Percentiles rank a stretch among this genome's conserved stretches.
phyloP scores from a whole-genome alignment of 2,113 vertebrate species.

The Stomatorhinus ivindoensis region DNA sequence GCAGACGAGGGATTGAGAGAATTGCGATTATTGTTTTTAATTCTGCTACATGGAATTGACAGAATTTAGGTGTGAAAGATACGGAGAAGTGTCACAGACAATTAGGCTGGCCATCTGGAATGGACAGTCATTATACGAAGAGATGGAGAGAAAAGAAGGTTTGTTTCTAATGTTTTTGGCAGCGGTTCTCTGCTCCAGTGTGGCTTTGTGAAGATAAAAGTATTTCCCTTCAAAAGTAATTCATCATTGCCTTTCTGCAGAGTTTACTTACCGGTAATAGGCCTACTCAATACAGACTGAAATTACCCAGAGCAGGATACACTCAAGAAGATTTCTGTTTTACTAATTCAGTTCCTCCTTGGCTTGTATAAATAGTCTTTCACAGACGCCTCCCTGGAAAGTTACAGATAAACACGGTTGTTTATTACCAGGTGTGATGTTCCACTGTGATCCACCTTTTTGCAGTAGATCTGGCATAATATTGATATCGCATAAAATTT shows the following conservation, averaged over 20 bases:
- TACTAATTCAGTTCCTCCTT: background rate
- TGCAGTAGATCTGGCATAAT: background rate
- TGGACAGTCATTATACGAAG: background rate
- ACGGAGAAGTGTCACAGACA: background rate
- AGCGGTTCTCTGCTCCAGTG: background rate
- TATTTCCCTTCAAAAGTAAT: background rate
- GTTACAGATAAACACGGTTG: background rate
- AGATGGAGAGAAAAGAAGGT: background rate
- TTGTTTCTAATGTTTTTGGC: background rate
- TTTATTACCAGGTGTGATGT: background rate
- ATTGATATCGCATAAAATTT: background rate
- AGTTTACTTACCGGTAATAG: background rate
- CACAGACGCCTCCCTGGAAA: background rate
- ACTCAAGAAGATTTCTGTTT: background rate
- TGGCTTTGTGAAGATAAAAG: background rate
- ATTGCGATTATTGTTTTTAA: background rate
- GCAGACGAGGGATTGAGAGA: background rate
- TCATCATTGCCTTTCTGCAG: background rate
- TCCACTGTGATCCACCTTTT: background rate
- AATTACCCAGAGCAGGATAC: background rate
- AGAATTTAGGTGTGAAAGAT: conserved; percentile 1
- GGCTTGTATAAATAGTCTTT: background rate
- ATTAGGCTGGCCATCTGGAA: background rate
- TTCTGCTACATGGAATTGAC: background rate
- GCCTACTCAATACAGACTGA: background rate